phyloP scores from a whole-genome alignment of 2,113 vertebrate species.

The Entosphenus tridentatus region DNA sequence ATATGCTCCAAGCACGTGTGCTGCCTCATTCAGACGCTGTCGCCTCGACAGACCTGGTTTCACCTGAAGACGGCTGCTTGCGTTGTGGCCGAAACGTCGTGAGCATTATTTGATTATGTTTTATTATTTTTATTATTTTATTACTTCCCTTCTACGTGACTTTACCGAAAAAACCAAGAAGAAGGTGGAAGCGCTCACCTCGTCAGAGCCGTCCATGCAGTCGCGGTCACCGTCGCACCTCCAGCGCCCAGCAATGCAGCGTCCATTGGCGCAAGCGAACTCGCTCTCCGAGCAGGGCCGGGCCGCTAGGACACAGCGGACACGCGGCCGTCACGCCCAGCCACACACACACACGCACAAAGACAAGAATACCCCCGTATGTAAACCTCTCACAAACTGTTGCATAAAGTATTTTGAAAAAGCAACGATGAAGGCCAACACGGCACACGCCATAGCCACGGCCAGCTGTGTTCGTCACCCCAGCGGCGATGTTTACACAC shows the following conservation, averaged over 20 bases:
- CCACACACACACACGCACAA: not conserved
- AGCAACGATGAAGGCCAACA: not conserved
- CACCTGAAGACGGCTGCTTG: no score
- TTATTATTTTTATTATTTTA: no score
- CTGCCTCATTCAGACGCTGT: no score
- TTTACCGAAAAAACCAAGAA: no score
- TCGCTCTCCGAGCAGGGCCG: slow-evolving; percentile 82
- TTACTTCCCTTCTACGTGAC: no score
- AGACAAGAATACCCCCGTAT: not conserved
- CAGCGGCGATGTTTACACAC: no score
- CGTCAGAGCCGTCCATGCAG: slow-evolving; percentile 76
- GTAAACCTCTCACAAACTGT: not conserved
- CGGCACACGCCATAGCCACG: not conserved
- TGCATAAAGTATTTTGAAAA: not conserved
- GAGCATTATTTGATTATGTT: no score
- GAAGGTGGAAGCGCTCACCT: slow-evolving; percentile 27
- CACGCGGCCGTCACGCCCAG: no score
- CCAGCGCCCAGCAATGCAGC: slow-evolving; percentile 86
- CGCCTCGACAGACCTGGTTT: no score
- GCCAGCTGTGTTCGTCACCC: no score
- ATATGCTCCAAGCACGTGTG: no score
- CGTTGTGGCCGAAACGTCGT: no score
- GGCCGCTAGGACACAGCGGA: slow-evolving; percentile 26
- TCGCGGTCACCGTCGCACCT: slow-evolving; percentile 92
- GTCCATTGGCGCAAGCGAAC: slow-evolving; percentile 75